These are phyloP conservation scores for Athalia cordata DNA, from an alignment of 2,888 invertebrate genomes.

Conservation along the genomic window DNA sequence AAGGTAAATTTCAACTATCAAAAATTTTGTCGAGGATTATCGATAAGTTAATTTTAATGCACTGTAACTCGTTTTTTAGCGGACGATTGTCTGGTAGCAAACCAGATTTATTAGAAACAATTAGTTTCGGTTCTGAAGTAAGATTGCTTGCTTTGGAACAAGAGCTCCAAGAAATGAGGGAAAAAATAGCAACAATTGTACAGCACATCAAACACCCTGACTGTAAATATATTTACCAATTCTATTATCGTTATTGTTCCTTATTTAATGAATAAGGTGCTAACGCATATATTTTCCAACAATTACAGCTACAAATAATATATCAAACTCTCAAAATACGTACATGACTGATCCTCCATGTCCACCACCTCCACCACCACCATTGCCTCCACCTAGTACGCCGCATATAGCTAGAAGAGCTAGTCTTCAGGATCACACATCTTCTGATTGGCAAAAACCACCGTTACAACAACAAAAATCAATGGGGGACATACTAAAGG, in stretches of 20 bases:
- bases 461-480: slow-evolving; percentile 64
- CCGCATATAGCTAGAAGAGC: slow-evolving; percentile 71
- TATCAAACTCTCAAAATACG: slow-evolving; percentile 49
- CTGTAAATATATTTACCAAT: slow-evolving; percentile 56
- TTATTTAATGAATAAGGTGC: not conserved
- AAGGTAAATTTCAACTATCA: slow-evolving; percentile 43
- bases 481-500: slow-evolving; percentile 68
- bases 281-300: not conserved
- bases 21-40: no score
- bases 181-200: slow-evolving; percentile 70
- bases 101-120: slow-evolving; percentile 70
- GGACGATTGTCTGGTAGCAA: slow-evolving; percentile 66
- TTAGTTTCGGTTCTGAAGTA: slow-evolving; percentile 71
- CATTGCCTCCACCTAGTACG: slow-evolving; percentile 67
- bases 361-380: slow-evolving; percentile 66
- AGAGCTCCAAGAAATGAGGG: slow-evolving; percentile 69
- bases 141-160: slow-evolving; percentile 70
- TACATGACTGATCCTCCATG: slow-evolving; percentile 46
- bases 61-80: slow-evolving; percentile 51
- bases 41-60: slow-evolving; percentile 14
- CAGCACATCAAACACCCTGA: slow-evolving; percentile 63
- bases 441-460: slow-evolving; percentile 64
- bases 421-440: slow-evolving; percentile 70
- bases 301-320: slow-evolving; percentile 7
- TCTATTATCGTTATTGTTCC: not conserved